These are phyloP conservation scores for Brenthis ino DNA, from an alignment of 2,888 invertebrate species.

Conservation along the genomic window DNA sequence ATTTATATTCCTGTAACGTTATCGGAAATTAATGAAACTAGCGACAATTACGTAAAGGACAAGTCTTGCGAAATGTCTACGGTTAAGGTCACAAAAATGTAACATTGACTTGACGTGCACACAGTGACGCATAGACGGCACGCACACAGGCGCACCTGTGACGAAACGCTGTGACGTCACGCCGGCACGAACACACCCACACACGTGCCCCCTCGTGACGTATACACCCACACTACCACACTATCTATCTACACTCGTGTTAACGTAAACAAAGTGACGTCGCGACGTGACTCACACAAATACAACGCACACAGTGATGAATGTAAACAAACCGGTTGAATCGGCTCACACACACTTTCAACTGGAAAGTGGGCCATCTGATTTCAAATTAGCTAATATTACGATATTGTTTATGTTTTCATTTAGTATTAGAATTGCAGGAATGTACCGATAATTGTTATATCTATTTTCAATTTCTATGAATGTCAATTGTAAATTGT, in stretches of 20 bases:
- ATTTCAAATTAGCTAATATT: conserved; percentile 48
- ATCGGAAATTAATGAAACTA: conserved; percentile 32
- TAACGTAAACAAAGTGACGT: conserved; percentile 80
- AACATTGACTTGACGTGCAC: conserved; percentile 70
- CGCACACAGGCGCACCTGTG: conserved; percentile 52
- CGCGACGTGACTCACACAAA: conserved; percentile 68
- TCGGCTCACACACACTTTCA: conserved; percentile 48
- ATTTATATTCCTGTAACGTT: conserved; percentile 16
- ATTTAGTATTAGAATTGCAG: conserved; percentile 28
- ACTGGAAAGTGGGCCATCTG: conserved; percentile 72
- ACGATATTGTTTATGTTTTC: conserved; percentile 41
- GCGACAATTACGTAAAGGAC: conserved; percentile 56
- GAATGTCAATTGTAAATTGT: neutral
- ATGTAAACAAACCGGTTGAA: conserved; percentile 79
- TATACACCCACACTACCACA: conserved; percentile 50
- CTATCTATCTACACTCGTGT: conserved; percentile 47
- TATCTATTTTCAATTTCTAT: conserved; percentile 12
- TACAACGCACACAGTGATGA: conserved; percentile 63
- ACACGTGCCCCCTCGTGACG: conserved; percentile 70
- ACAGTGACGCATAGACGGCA: conserved; percentile 38
- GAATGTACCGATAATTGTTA: conserved; percentile 1
- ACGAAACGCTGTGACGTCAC: conserved; percentile 71
- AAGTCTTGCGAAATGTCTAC: conserved; percentile 59
- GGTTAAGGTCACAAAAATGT: conserved; percentile 82
- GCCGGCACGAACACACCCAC: conserved; percentile 75